Evolutionary conservation across 2,113 vertebrate species (phyloP).

Genomic region (Amphilophus citrinellus): DNA sequence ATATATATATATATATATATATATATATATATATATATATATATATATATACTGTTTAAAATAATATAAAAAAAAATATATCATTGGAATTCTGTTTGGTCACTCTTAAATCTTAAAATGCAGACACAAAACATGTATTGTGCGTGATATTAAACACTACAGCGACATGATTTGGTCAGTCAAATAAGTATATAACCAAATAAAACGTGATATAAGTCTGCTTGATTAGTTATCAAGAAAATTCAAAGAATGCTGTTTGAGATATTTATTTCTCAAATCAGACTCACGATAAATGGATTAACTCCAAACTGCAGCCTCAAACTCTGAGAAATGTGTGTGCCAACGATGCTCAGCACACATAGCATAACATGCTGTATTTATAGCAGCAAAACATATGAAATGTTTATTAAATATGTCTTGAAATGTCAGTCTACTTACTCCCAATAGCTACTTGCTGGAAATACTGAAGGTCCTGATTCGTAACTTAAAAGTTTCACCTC

Average conservation of each 20-base stretch:
- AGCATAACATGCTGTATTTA: background rate
- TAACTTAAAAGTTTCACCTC: background rate
- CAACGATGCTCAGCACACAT: background rate
- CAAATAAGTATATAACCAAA: background rate
- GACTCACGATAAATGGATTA: background rate
- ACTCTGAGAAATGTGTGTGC: background rate
- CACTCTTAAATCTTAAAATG: too few species aligned
- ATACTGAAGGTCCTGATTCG: background rate
- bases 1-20: too few species aligned
- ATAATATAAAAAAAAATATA: too few species aligned
- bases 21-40: too few species aligned
- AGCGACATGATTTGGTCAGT: background rate
- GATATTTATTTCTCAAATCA: background rate
- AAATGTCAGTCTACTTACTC: background rate
- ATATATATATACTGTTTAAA: too few species aligned
- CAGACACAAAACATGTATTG: background rate
- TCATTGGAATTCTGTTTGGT: too few species aligned
- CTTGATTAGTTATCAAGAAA: background rate
- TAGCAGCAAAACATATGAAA: background rate
- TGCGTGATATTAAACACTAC: background rate
- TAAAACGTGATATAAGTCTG: background rate
- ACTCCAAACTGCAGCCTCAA: background rate
- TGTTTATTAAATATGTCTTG: conserved; percentile 1
- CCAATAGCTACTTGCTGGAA: background rate
- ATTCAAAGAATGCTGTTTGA: background rate